These are phyloP conservation scores for Odontothrips loti DNA, from an alignment of 2,888 invertebrate species.

Conservation along the genomic window DNA sequence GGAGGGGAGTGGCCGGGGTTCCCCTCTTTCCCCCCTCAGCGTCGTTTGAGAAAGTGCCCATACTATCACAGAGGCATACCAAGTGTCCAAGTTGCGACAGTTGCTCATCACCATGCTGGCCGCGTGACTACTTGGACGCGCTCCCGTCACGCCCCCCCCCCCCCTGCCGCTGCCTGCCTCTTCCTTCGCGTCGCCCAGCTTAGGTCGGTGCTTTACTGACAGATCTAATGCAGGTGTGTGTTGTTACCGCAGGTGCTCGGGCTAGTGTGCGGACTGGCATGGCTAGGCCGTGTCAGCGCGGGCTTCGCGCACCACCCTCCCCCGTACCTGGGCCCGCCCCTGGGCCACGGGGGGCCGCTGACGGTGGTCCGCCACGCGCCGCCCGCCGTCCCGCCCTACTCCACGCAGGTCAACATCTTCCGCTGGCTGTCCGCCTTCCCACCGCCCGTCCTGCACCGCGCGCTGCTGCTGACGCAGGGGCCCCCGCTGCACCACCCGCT, in stretches of 20 bases:
- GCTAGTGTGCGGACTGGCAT: not conserved
- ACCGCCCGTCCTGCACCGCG: slow-evolving; percentile 31
- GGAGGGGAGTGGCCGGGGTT: too few species aligned
- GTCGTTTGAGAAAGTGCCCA: not conserved
- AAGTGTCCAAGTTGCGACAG: slow-evolving; percentile 5
- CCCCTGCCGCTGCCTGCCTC: too few species aligned
- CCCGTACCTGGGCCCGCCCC: not conserved
- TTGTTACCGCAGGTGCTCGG: not conserved
- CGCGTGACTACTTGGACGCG: not conserved
- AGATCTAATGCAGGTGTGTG: not conserved
- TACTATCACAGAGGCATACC: slow-evolving; percentile 4
- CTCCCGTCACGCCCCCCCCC: too few species aligned
- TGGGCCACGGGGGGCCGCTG: slow-evolving; percentile 12
- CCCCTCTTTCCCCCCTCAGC: not conserved
- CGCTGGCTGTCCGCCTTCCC: slow-evolving; percentile 23
- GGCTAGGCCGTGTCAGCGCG: slow-evolving; percentile 12
- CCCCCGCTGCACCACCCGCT: not conserved
- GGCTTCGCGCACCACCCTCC: not conserved
- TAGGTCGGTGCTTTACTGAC: too few species aligned
- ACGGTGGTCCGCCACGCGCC: slow-evolving; percentile 30
- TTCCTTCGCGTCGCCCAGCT: too few species aligned
- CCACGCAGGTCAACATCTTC: slow-evolving; percentile 24
- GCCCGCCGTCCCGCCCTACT: slow-evolving; percentile 30
- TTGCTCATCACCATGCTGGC: not conserved
- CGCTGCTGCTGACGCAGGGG: slow-evolving; percentile 12